A percentile compares a stretch with the other conserved stretches of the same genome.
Evolutionary conservation across 2,888 invertebrate species (phyloP).

Genomic region (Nephrotoma guestfalica): DNA sequence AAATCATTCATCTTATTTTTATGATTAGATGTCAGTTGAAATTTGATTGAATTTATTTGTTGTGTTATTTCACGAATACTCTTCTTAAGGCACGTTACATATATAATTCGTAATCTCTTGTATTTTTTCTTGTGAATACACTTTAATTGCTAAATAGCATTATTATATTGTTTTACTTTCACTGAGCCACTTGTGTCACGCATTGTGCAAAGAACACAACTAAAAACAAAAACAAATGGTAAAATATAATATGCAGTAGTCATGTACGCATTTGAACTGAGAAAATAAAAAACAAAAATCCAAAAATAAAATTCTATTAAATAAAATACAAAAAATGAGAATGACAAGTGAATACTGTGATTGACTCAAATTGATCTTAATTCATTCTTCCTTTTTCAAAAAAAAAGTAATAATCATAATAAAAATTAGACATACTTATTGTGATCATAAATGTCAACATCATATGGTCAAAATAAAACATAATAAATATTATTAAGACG

Average conservation of each 20-base stretch:
- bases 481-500: neutral
- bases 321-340: neutral
- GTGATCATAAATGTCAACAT: neutral
- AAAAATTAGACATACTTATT: neutral
- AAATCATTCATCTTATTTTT: neutral
- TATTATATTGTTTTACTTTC: neutral
- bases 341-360: conserved; percentile 18
- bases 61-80: neutral
- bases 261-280: neutral
- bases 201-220: neutral
- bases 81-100: neutral
- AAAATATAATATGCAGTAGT: neutral
- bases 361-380: conserved; percentile 23
- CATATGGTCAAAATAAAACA: neutral
- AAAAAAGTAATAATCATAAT: neutral
- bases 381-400: conserved; percentile 20
- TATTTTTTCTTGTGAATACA: neutral
- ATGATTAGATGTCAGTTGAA: neutral
- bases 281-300: neutral
- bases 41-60: neutral
- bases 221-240: neutral
- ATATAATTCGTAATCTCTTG: neutral
- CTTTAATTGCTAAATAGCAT: neutral
- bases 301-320: neutral
- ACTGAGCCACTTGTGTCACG: neutral